These are phyloP conservation scores for Lutjanus argentimaculatus DNA, from an alignment of 2,797 vertebrate genomes.

Conservation along the genomic window DNA sequence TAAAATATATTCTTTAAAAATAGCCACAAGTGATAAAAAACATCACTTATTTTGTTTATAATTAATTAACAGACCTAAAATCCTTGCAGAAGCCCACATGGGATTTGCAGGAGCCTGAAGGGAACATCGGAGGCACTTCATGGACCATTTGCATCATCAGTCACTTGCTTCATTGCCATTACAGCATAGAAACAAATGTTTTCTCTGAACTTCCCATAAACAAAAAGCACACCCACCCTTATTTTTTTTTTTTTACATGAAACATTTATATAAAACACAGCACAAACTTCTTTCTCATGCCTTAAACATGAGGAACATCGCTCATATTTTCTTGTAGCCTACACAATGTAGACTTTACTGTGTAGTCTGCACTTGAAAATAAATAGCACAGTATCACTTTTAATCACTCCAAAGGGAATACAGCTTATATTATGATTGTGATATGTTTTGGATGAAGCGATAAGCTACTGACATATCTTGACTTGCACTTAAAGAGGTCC, in stretches of 20 bases:
- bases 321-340: constrained; percentile 29
- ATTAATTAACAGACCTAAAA: neutral
- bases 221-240: constrained; percentile 9
- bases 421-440: constrained; percentile 66
- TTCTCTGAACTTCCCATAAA: neutral
- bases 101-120: neutral
- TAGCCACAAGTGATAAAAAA: constrained; percentile 60
- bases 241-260: constrained; percentile 28
- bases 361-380: constrained; percentile 53
- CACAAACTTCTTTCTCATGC: constrained; percentile 5
- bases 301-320: constrained; percentile 15
- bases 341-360: constrained; percentile 31
- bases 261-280: constrained; percentile 43
- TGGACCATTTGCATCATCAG: constrained; percentile 15
- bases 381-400: constrained; percentile 59
- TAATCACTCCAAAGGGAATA: constrained; percentile 35
- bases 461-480: constrained; percentile 16
- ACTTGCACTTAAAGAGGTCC: constrained; percentile 42
- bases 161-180: constrained; percentile 3
- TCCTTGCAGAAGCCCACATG: constrained; percentile 2
- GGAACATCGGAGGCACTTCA: constrained; percentile 11
- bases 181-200: constrained; percentile 14
- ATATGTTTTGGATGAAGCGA: constrained; percentile 45
- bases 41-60: constrained; percentile 68
- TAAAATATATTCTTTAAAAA: constrained; percentile 14